Evolutionary conservation across 2,113 vertebrate species (phyloP).

Genomic region (Micronycteris hirsuta): DNA sequence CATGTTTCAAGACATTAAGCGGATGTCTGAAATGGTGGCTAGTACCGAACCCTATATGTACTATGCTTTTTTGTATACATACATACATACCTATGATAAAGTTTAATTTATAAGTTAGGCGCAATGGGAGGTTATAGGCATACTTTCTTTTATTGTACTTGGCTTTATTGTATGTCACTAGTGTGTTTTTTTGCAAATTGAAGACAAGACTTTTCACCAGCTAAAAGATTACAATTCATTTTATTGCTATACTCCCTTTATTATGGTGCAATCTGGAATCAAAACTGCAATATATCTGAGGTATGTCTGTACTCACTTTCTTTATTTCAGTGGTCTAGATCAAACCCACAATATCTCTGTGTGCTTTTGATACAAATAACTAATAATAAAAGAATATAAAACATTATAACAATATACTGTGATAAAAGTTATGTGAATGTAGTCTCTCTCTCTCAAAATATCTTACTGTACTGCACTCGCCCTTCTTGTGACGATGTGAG

Average conservation of each 20-base stretch:
- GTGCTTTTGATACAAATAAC: neutral
- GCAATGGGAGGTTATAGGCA: neutral
- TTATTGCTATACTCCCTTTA: neutral
- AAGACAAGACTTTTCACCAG: neutral
- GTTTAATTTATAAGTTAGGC: neutral
- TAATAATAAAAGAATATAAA: neutral
- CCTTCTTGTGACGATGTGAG: neutral
- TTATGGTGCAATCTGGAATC: neutral
- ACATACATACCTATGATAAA: neutral
- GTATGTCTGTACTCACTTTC: neutral
- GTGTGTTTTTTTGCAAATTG: neutral
- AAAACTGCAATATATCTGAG: neutral
- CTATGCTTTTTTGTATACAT: neutral
- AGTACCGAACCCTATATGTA: neutral
- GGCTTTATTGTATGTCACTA: neutral
- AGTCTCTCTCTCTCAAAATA: neutral
- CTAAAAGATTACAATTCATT: neutral
- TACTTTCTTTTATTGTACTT: neutral
- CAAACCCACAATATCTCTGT: neutral
- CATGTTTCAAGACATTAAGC: neutral
- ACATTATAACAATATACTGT: neutral
- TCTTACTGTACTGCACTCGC: neutral
- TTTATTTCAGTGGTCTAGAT: neutral
- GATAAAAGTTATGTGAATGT: neutral
- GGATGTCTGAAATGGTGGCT: too few species aligned